phyloP scores from a whole-genome alignment of 2,888 invertebrate genomes.

The Cerceris rybyensis region DNA sequence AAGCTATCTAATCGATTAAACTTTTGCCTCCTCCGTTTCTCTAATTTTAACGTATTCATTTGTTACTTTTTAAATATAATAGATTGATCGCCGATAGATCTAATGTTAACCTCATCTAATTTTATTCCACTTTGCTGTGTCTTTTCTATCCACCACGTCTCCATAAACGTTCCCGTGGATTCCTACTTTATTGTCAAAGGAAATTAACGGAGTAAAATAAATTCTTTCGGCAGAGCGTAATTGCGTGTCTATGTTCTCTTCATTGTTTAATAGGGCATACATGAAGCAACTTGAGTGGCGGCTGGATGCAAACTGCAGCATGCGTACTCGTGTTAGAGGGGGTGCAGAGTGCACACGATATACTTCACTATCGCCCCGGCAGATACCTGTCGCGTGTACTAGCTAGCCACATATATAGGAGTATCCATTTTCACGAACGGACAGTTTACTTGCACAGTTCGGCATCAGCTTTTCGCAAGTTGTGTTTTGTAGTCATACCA shows the following conservation, averaged over 20 bases:
- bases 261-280: slow-evolving; percentile 11
- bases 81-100: too few relatives aligned
- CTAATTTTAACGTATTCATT: too few relatives aligned
- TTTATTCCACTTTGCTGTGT: too few relatives aligned
- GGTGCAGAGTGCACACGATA: background rate
- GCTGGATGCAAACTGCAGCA: background rate
- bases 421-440: slow-evolving; percentile 60
- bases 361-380: slow-evolving; percentile 6
- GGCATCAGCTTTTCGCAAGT: slow-evolving; percentile 29
- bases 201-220: background rate
- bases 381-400: slow-evolving; percentile 49
- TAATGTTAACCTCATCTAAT: too few relatives aligned
- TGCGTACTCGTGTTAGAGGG: slow-evolving; percentile 2
- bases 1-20: too few relatives aligned
- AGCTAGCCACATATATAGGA: slow-evolving; percentile 69
- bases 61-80: too few relatives aligned
- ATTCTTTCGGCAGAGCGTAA: background rate
- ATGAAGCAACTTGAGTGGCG: background rate
- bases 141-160: too few relatives aligned
- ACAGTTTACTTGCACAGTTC: slow-evolving; percentile 68
- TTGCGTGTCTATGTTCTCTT: background rate
- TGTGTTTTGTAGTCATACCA: too few relatives aligned
- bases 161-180: too few relatives aligned
- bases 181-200: background rate
- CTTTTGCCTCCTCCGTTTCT: too few relatives aligned